Evolutionary conservation across 2,113 vertebrate genomes (phyloP).

Genomic region (Cyrtonyx montezumae): DNA sequence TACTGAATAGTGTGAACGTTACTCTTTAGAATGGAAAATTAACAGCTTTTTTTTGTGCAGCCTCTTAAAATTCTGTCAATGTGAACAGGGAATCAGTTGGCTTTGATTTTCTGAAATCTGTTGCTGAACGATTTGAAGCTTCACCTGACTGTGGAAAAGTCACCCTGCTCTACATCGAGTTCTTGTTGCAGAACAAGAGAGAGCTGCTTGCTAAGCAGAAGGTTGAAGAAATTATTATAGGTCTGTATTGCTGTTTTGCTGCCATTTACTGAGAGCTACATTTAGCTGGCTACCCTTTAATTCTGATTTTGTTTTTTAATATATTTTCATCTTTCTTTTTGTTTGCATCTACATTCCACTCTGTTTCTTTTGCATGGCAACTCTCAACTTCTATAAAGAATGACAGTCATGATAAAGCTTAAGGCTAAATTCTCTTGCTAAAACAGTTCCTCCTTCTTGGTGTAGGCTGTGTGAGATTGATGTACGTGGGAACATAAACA

Average conservation of each 20-base stretch:
- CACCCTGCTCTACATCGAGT: constrained; percentile 84
- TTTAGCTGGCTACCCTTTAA: background rate
- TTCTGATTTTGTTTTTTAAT: background rate
- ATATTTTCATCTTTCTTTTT: background rate
- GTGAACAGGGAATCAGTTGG: constrained; percentile 84
- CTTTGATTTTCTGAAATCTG: constrained; percentile 85
- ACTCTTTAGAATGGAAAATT: constrained; percentile 27
- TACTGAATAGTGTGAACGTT: background rate
- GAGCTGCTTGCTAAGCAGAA: constrained; percentile 87
- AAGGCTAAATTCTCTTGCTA: background rate
- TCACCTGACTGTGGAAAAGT: constrained; percentile 84
- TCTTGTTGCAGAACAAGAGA: constrained; percentile 87
- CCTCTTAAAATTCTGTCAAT: constrained; percentile 56
- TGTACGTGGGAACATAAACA: background rate
- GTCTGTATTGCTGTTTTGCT: constrained; percentile 72
- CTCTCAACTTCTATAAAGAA: background rate
- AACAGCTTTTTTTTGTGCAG: constrained; percentile 38
- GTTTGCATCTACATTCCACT: background rate
- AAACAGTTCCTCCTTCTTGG: background rate
- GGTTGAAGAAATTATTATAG: constrained; percentile 87
- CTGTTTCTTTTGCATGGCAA: background rate
- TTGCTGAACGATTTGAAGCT: constrained; percentile 85
- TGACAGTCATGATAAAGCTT: background rate
- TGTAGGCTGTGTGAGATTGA: background rate
- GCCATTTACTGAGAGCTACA: constrained; percentile 7